These are phyloP conservation scores for Lacerta agilis DNA, from an alignment of 2,797 vertebrate genomes.

Conservation along the genomic window DNA sequence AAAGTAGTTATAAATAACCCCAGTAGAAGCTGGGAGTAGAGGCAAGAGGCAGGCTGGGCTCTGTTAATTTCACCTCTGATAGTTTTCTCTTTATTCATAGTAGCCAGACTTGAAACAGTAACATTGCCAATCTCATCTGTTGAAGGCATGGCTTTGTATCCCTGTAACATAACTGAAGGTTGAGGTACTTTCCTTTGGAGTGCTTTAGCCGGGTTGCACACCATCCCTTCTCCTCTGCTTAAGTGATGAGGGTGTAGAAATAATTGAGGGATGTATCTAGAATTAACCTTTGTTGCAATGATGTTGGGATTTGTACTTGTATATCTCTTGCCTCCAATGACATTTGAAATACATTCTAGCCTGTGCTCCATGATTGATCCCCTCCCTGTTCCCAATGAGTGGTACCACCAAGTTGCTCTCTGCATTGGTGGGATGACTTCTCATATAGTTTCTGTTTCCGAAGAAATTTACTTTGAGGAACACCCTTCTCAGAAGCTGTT, in stretches of 20 bases:
- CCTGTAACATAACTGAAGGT: too few relatives aligned
- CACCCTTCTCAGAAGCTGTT: neutral
- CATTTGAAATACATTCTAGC: neutral
- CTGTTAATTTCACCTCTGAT: too few relatives aligned
- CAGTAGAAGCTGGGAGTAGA: neutral
- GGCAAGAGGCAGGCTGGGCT: too few relatives aligned
- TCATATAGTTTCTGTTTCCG: neutral
- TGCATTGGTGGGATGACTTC: neutral
- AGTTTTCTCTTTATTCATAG: too few relatives aligned
- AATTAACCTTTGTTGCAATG: neutral
- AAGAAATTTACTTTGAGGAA: neutral
- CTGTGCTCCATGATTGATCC: neutral
- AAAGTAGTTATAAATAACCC: neutral
- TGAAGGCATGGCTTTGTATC: too few relatives aligned
- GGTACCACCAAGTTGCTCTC: neutral
- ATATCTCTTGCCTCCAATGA: neutral
- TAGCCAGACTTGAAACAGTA: too few relatives aligned
- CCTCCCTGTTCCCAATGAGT: neutral
- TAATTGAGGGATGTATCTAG: neutral
- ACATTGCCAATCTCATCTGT: too few relatives aligned
- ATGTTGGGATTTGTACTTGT: neutral
- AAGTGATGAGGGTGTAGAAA: too few relatives aligned
- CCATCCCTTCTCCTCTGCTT: too few relatives aligned
- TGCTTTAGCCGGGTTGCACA: too few relatives aligned
- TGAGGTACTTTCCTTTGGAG: too few relatives aligned